These are phyloP conservation scores for Agrotis puta DNA, from an alignment of 2,888 invertebrate species.

Conservation along the genomic window DNA sequence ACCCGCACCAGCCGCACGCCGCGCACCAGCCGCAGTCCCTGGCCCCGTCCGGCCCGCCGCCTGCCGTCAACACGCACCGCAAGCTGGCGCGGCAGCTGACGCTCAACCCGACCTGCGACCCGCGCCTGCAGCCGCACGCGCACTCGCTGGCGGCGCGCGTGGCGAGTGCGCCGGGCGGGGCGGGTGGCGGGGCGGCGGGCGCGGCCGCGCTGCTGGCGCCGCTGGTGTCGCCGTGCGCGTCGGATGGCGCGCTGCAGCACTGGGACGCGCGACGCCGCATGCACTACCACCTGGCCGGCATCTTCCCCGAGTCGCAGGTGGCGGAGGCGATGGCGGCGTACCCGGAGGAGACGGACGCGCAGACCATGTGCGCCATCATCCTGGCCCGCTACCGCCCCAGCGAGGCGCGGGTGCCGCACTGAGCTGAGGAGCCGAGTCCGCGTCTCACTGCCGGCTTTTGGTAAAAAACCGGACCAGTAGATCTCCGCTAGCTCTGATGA, in stretches of 20 bases:
- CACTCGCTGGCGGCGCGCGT: conserved; percentile 93
- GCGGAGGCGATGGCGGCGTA: conserved; percentile 96
- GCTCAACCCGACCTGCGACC: conserved; percentile 95
- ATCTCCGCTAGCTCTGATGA: conserved; percentile 66
- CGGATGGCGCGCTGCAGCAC: conserved; percentile 87
- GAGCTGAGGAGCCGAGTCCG: conserved; percentile 59
- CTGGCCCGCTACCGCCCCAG: conserved; percentile 93
- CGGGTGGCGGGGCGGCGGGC: conserved; percentile 92
- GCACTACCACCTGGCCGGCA: conserved; percentile 96
- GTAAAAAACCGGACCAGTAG: conserved; percentile 77
- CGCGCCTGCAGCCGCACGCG: conserved; percentile 88
- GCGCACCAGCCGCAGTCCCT: conserved; percentile 62
- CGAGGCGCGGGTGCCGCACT: conserved; percentile 79
- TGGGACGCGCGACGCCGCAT: conserved; percentile 94
- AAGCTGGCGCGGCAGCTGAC: conserved; percentile 95
- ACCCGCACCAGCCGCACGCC: too few relatives aligned
- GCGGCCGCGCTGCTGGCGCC: conserved; percentile 86
- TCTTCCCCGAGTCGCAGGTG: conserved; percentile 98
- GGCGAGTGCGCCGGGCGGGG: conserved; percentile 92
- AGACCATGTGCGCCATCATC: conserved; percentile 97
- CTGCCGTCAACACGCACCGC: conserved; percentile 92
- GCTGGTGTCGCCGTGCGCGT: conserved; percentile 78
- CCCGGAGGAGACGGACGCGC: conserved; percentile 97
- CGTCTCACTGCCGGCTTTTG: conserved; percentile 81
- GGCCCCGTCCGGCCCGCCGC: conserved; percentile 61